phyloP scores from a whole-genome alignment of 2,113 vertebrate species.

The Danio rerio region GRCz12tu NC_133184.1:25189501-25190000 shows the following conservation, averaged over 20 bases:
- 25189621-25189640: background rate
- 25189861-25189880: constrained; percentile 57
- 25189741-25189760: background rate
- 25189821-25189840: constrained; percentile 37
- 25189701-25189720: background rate
- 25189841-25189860: constrained; percentile 58
- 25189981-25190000: constrained; percentile 36
- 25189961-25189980: constrained; percentile 61
- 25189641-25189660: background rate
- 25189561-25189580: background rate
- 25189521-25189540: background rate
- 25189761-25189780: constrained; percentile 15
- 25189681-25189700: background rate
- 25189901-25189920: constrained; percentile 53
- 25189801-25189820: constrained; percentile 49
- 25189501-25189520: background rate
- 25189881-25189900: constrained; percentile 57
- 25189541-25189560: background rate
- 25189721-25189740: background rate
- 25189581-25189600: background rate
- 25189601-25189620: background rate
- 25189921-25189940: constrained; percentile 47
- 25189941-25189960: constrained; percentile 54
- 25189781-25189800: constrained; percentile 28
- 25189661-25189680: constrained; percentile 4